A percentile compares a stretch with the other conserved stretches of the same genome.
Evolutionary conservation across 2,888 invertebrate species (phyloP).

Genomic region (Cyaniris semiargus): DNA sequence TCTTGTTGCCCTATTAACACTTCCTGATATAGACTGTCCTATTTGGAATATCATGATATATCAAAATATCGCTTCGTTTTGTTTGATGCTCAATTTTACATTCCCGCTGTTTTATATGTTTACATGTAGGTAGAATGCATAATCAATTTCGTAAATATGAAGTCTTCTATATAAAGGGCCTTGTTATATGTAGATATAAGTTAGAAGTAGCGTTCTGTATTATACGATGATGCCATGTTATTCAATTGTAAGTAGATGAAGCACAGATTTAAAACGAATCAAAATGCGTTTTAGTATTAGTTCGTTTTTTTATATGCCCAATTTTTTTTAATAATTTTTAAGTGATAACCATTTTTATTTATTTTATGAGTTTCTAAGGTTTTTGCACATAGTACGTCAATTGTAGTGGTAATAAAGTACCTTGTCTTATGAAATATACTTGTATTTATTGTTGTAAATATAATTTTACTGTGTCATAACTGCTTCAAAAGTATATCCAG

Average conservation of each 20-base stretch:
- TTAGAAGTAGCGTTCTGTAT: constrained; percentile 46
- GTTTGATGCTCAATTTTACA: constrained; percentile 28
- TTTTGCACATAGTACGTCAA: constrained; percentile 50
- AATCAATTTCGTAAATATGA: constrained; percentile 35
- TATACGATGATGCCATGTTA: constrained; percentile 65
- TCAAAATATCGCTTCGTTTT: constrained; percentile 25
- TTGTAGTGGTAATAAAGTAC: constrained; percentile 44
- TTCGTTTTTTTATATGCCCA: constrained; percentile 56
- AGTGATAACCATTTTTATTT: constrained; percentile 39
- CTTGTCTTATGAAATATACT: constrained; percentile 47
- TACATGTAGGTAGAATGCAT: constrained; percentile 30
- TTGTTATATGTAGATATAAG: constrained; percentile 53
- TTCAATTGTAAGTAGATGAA: constrained; percentile 48
- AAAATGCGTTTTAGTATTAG: constrained; percentile 77
- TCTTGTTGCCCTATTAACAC: background rate
- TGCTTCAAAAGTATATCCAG: constrained; percentile 43
- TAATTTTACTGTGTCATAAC: constrained; percentile 33
- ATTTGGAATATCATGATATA: background rate
- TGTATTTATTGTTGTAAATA: constrained; percentile 38
- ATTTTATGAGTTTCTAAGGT: constrained; percentile 36
- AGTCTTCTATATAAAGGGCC: constrained; percentile 57
- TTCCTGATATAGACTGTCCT: constrained; percentile 26
- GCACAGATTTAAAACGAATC: constrained; percentile 58
- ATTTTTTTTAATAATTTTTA: constrained; percentile 41
- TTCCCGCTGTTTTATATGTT: constrained; percentile 24